phyloP scores from a whole-genome alignment of 2,797 vertebrate genomes.

The Antrozous pallidus region DNA sequence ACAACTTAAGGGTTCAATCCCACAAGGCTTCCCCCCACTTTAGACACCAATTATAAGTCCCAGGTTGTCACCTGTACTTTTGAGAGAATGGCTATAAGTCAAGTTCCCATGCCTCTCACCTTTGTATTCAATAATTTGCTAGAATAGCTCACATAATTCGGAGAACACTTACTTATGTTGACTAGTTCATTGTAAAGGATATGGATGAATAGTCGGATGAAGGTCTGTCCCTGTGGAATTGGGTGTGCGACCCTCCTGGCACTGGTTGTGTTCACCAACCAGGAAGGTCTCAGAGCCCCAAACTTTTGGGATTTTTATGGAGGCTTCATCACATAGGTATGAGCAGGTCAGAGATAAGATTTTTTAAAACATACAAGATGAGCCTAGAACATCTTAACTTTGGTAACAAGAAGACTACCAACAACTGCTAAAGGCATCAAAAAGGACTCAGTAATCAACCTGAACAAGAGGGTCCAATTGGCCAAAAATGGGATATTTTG shows the following conservation, averaged over 20 bases:
- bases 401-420: neutral
- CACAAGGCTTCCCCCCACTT: neutral
- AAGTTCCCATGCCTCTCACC: neutral
- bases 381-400: neutral
- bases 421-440: neutral
- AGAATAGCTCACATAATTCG: neutral
- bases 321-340: neutral
- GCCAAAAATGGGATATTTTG: neutral
- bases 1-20: neutral
- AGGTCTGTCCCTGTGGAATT: neutral
- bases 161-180: neutral
- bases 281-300: neutral
- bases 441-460: neutral
- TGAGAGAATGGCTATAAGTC: neutral
- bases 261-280: neutral
- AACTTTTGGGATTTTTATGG: neutral
- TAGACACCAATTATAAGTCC: neutral
- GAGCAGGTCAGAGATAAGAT: neutral
- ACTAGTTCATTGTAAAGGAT: neutral
- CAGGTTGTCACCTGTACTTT: neutral
- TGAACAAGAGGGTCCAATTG: neutral
- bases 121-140: neutral
- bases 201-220: neutral
- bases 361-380: neutral
- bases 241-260: neutral